Percentiles rank a stretch among this genome's conserved stretches.
These are phyloP conservation scores for Epinephelus coioides DNA, from an alignment of 2,797 vertebrate species.

Conservation along the genomic window DNA sequence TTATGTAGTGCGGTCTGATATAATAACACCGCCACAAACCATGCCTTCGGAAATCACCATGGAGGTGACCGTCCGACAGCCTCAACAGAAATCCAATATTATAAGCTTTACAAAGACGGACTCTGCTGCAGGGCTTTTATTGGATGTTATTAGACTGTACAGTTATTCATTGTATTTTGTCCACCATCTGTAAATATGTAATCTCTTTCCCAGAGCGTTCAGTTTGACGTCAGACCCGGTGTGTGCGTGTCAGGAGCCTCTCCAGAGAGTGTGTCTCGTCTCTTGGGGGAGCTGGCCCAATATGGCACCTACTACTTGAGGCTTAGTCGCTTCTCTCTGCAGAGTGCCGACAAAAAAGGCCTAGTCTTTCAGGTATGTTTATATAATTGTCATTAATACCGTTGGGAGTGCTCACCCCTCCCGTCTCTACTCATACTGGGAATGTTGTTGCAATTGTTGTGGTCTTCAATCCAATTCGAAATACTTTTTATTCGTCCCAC, in stretches of 20 bases:
- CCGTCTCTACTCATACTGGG: slow-evolving; percentile 11
- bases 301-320: slow-evolving; percentile 94
- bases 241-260: slow-evolving; percentile 95
- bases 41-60: slow-evolving; percentile 52
- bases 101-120: slow-evolving; percentile 40
- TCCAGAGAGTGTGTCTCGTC: slow-evolving; percentile 91
- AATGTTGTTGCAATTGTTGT: slow-evolving; percentile 60
- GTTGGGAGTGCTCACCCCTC: slow-evolving; percentile 1
- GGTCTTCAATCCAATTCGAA: slow-evolving; percentile 27
- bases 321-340: slow-evolving; percentile 93
- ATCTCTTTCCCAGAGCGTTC: slow-evolving; percentile 82
- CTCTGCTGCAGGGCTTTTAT: slow-evolving; percentile 55
- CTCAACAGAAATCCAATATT: slow-evolving; percentile 61
- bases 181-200: slow-evolving; percentile 50
- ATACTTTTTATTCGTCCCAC: slow-evolving; percentile 7
- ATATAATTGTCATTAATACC: slow-evolving; percentile 66
- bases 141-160: slow-evolving; percentile 58
- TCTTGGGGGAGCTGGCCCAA: slow-evolving; percentile 92
- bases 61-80: slow-evolving; percentile 55
- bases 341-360: slow-evolving; percentile 90
- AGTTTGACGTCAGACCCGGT: slow-evolving; percentile 91
- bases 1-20: slow-evolving; percentile 61
- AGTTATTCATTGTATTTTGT: slow-evolving; percentile 44
- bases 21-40: slow-evolving; percentile 50
- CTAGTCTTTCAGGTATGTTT: slow-evolving; percentile 96